Evolutionary conservation across 1,140 invertebrate species (phyloP), one percentile per base, ranked within the genome.

Genomic region (Zaprionus ghesquierei): DNA sequence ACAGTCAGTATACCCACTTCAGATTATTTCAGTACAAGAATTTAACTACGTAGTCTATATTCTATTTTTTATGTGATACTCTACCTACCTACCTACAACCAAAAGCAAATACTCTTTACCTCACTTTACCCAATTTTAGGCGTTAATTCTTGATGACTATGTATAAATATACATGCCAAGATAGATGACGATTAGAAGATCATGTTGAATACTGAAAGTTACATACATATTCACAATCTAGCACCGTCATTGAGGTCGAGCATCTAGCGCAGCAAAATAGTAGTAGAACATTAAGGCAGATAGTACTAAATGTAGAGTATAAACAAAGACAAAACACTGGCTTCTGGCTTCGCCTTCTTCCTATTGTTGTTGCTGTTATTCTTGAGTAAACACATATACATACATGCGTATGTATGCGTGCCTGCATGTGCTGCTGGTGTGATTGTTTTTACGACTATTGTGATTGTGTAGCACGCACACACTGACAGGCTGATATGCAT

Each of bases 291-390:
- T 20, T 59, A 38, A 12, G 5, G 18, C 27, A 60, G 20, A 46
- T 64, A 65, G 29, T 54, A 64, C 29, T 56, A 20, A 12, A 29
- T 49, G 35, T 51, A 58, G 62, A 65, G 69, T 65, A 56, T 58
- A 65, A 58, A 58, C 61, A 71, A 65, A 65, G 69, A 64, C 61
- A 27, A 56, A 51, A 65, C 53, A 29, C 62, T 58, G 49, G 10
- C 69, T 58, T 46, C 44, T 46, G 63, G 25, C 61, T 18, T 25
- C 49, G 31, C 23, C 18, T 20, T 58, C 62, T 65, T 60, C 53
- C 44, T 66, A 71, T 51, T 49, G 58, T 46, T 46, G 41, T 63
- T 71, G 25, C 20, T 46, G 41, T 63, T 71, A 20, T 22, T 46
- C 10, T 20, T 15, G 44, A 20, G 41, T 46, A 46, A 18, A 46